Base-by-base conservation (phyloP, 2,888 invertebrate genomes). In the Luperina testacea region DNA sequence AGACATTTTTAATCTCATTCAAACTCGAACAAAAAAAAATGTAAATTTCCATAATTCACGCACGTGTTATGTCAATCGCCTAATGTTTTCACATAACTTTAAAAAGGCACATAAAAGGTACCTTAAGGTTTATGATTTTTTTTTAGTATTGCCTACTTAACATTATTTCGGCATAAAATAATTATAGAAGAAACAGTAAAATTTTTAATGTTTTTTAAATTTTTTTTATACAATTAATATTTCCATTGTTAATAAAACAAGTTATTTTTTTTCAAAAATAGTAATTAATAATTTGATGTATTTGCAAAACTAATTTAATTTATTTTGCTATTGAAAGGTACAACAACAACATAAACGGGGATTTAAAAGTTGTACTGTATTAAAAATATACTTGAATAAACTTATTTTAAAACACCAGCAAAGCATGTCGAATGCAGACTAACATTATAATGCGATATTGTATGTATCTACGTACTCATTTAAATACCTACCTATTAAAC, bases 61-160 rank as follows among this genome's bases (percentile, higher is more conserved):
- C 17, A 45, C 45, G 0, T 32, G 17, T 45, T 45, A 27, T 53
- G 45, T 32, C 57, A 57, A 42, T 27, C 1, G 27, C 27, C 32
- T 32, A 70, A 59, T 59, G 32, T 48, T 72, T 48, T 72, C 72
- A 65, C 8, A n/a, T n/a, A 63, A 63, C 17, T 32, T 17, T 63
- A 9, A 63, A 27, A 4, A 17, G 8, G 65, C 42, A 4, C 42
- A 15, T 38, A 38, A 2, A 24, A 24, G 15, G 27, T 7, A 6
- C 13, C 11, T 38, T 11, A 11, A 17, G 11, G 11, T 32, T 32
- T 48, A 48, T n/a, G n/a, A 11, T 45, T 48, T 70, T 59, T 70
- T n/a, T 61, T 15, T 0, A 1, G 53, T n/a, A 13, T 9, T 57
- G 11, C 15, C 32, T 13, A 63, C 20, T 0, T 51, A 51, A 20